Base-by-base conservation (phyloP, 2,797 vertebrate species). In the Lutjanus campechanus region DNA sequence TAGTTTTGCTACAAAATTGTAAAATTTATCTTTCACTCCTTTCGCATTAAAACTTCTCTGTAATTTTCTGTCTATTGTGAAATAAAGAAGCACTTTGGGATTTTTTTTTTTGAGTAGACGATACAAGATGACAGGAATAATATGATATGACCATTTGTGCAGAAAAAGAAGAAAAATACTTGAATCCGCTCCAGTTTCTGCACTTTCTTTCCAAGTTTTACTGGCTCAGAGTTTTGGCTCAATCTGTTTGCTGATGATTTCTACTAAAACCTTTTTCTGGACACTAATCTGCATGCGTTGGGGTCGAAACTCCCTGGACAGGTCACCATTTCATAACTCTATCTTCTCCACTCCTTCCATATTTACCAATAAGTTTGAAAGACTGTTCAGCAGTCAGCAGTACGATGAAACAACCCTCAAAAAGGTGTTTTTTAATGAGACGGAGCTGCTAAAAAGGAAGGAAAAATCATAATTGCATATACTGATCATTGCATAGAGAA, bases 401-500 rank as follows among this genome's bases (percentile, higher is more conserved):
- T 25, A 12, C 40, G 63, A 77, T 41, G 51, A 76, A 44, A 50
- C 20, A 75, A 70, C 55, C 46, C 15, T 62, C 40, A 61, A 5
- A 59, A 36, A 9, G 3, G 20, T 40, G 29, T 47, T 20, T n/a
- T 12, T 58, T 4, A 47, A 65, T 53, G 22, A 72, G 64, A 79
- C 66, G 78, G 50, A 47, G 49, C 50, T 50, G 86, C 78, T 63
- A 16, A 76, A 74, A 72, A 86, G 13, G 54, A 81, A 69, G 56
- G 49, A 25, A 13, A 90, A 87, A 89, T 88, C 85, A 89, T 84
- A 92, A 79, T 94, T 95, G 94, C 95, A 95, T 95, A 94, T 94
- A 90, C 87, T 77, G 83, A 88, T 92, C 81, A 75, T 95, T 96
- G 95, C 95, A 96, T 96, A 96, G 95, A 95, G 87, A 96, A 95